Evolutionary conservation across 2,797 vertebrate species (phyloP), one percentile per base, ranked within the genome.

Genomic region (Leptodactylus fallax): DNA sequence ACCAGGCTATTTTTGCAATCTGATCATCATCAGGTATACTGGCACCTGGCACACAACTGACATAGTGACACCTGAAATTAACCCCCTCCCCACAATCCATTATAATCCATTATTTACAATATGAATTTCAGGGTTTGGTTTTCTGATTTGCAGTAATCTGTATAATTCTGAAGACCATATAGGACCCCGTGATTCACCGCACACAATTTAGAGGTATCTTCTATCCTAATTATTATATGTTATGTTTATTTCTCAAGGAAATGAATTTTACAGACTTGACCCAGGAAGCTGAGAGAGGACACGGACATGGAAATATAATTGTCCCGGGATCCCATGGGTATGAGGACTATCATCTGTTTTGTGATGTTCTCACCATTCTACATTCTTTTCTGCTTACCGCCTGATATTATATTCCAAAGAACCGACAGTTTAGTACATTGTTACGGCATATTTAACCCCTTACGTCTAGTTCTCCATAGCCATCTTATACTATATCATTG

Each of bases 241-340:
- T 74, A 36, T 4, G 1, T 36, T 36, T 36, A 36, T 77, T 77
- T 77, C 72, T 23, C 72, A 77, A 53, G 12, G 21, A 77, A 53
- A 77, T 23, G 6, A 21, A 77, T 77, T 77, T 77, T 23, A 14
- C 49, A 77, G 72, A 77, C n/a, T 77, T 77, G 72, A 53, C 21
- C 72, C 72, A 19, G 71, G 45, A 72, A 72, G 21, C 45, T 47
- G 71, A 14, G 45, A 49, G 19, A 49, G 36, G 45, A 74, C 71
- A 51, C 7, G 72, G 13, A 21, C 7, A 51, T 53, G 72, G 72
- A 77, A 77, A 51, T 77, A 23, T 77, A 77, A 53, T 77, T 77
- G 49, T 53, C n/a, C 47, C 0, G 6, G 3, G 47, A 21, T 77
- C 72, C 72, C 72, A 14, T 7, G 72, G 47, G 49, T 77, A 25